A percentile compares a stretch with the other conserved stretches of the same genome.
phyloP scores from a whole-genome alignment of 2,888 invertebrate species.

The Chrysolina americana region DNA sequence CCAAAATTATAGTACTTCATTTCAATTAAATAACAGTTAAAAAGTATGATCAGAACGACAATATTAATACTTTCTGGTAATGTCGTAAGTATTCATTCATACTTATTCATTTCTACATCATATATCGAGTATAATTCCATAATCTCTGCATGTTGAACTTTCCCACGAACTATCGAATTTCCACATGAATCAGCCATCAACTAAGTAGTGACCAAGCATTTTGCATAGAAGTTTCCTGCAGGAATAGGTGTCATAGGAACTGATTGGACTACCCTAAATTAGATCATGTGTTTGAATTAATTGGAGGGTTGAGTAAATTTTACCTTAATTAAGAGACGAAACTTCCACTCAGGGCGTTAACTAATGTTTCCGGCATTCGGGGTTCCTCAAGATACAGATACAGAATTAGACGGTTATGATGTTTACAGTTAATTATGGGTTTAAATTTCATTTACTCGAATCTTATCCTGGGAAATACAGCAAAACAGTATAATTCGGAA shows the following conservation, averaged over 20 bases:
- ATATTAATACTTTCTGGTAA: too few relatives aligned
- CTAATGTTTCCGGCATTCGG: slow-evolving; percentile 39
- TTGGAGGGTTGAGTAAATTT: slow-evolving; percentile 44
- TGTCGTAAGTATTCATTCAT: too few relatives aligned
- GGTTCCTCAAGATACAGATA: slow-evolving; percentile 29
- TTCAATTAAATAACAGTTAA: too few relatives aligned
- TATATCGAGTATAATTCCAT: too few relatives aligned
- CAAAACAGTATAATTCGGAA: too few relatives aligned
- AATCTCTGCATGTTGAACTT: too few relatives aligned
- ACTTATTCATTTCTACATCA: too few relatives aligned
- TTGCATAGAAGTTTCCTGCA: not conserved
- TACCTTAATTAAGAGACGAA: slow-evolving; percentile 41
- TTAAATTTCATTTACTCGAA: not conserved
- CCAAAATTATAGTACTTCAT: too few relatives aligned
- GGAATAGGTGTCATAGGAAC: slow-evolving; percentile 36
- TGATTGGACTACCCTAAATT: slow-evolving; percentile 40
- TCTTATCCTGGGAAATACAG: too few relatives aligned
- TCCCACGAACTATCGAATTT: not conserved
- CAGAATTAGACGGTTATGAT: slow-evolving; percentile 26
- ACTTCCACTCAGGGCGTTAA: slow-evolving; percentile 39
- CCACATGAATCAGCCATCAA: not conserved
- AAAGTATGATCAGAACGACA: too few relatives aligned
- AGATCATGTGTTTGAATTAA: slow-evolving; percentile 39
- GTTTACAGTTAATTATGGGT: slow-evolving; percentile 35
- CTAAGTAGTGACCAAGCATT: not conserved